A percentile compares a stretch with the other conserved stretches of the same genome.
Evolutionary conservation across 2,888 invertebrate genomes (phyloP).

Genomic region (Plebejus anna): DNA sequence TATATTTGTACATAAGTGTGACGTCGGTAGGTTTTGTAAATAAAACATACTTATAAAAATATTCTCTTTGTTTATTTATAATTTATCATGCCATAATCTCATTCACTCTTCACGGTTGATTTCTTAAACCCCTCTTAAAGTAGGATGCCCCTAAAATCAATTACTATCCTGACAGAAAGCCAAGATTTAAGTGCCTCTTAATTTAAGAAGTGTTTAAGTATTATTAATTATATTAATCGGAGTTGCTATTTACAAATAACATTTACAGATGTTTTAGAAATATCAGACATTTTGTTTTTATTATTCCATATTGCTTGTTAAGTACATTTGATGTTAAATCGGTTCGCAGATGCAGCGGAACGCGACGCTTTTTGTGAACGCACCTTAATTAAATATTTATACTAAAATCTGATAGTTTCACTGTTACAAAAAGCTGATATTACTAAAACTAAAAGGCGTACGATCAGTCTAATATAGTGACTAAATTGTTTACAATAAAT

Average conservation of each 20-base stretch:
- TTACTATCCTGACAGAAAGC: not conserved
- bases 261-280: slow-evolving; percentile 9
- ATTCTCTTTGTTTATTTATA: slow-evolving; percentile 74
- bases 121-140: slow-evolving; percentile 46
- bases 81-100: slow-evolving; percentile 70
- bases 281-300: slow-evolving; percentile 30
- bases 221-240: not conserved
- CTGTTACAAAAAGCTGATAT: slow-evolving; percentile 40
- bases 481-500: slow-evolving; percentile 51
- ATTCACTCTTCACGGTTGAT: slow-evolving; percentile 60
- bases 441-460: slow-evolving; percentile 60
- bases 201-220: not conserved
- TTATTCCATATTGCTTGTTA: not conserved
- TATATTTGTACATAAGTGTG: slow-evolving; percentile 37
- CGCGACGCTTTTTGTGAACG: not conserved
- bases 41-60: slow-evolving; percentile 54
- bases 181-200: not conserved
- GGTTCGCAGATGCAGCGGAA: not conserved
- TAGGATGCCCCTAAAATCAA: not conserved
- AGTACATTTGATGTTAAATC: slow-evolving; percentile 3
- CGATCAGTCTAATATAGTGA: slow-evolving; percentile 71
- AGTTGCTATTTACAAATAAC: slow-evolving; percentile 28
- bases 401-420: too few relatives aligned
- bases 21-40: slow-evolving; percentile 34
- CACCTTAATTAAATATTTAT: not conserved